phyloP scores from a whole-genome alignment of 2,797 vertebrate species.

The Gouania willdenowi region DNA sequence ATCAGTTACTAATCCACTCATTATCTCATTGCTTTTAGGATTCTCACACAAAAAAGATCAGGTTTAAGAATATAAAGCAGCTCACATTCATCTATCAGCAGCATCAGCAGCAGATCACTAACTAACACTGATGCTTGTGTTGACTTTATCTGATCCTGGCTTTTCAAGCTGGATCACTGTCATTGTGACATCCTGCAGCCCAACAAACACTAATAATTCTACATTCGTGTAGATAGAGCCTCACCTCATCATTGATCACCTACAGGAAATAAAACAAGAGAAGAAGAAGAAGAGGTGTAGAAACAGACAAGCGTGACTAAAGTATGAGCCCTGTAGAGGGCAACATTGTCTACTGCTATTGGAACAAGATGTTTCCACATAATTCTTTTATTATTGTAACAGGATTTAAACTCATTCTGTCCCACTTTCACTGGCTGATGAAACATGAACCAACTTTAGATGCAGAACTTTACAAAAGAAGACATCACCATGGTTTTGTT shows the following conservation, averaged over 20 bases:
- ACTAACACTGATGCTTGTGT: background rate
- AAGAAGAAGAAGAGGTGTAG: background rate
- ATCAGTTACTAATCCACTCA: no score
- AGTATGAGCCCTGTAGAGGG: constrained; percentile 73
- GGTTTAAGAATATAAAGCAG: background rate
- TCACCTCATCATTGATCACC: constrained; percentile 14
- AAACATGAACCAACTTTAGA: no score
- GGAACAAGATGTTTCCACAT: no score
- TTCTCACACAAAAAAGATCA: constrained; percentile 2
- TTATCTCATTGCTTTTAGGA: no score
- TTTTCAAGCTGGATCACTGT: background rate
- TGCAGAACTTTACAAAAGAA: no score
- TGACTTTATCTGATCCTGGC: background rate
- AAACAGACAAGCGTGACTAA: constrained; percentile 56
- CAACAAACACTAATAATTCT: constrained; percentile 12
- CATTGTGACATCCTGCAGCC: background rate
- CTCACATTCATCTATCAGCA: background rate
- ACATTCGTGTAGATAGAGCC: constrained; percentile 9
- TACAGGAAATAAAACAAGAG: no score
- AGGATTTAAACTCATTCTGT: no score
- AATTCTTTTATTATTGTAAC: no score
- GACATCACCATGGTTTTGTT: no score
- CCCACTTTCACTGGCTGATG: no score
- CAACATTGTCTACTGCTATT: constrained; percentile 71
- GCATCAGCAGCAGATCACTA: background rate